Evolutionary conservation across 2,888 invertebrate genomes (phyloP).

Genomic region (Ormyrus rosae): DNA sequence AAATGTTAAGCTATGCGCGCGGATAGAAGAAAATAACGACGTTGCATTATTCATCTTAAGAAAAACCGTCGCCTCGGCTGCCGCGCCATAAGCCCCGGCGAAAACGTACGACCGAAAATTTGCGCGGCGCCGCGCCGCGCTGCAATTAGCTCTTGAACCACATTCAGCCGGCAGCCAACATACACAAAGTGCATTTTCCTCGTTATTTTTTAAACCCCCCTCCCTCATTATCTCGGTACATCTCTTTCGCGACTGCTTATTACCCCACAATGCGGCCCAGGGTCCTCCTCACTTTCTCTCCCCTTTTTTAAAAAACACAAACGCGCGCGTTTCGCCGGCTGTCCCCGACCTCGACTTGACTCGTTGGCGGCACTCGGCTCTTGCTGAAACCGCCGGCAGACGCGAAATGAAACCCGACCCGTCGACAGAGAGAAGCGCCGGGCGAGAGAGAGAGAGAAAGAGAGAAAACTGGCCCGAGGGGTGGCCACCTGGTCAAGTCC

Average conservation of each 20-base stretch:
- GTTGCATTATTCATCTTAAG: too few species aligned
- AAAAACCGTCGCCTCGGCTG: too few species aligned
- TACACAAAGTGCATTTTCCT: neutral
- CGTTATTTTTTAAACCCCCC: slow-evolving; percentile 18
- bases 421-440: neutral
- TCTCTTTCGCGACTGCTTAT: slow-evolving; percentile 8
- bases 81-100: neutral
- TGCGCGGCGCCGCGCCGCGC: neutral
- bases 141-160: neutral
- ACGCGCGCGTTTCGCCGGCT: neutral
- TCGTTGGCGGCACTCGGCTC: neutral
- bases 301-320: neutral
- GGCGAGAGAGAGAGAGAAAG: slow-evolving; percentile 30
- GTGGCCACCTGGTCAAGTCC: slow-evolving; percentile 54
- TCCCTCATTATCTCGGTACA: slow-evolving; percentile 20
- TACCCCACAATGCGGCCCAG: too few species aligned
- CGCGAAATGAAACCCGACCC: slow-evolving; percentile 52
- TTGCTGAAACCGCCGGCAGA: slow-evolving; percentile 33
- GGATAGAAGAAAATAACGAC: too few species aligned
- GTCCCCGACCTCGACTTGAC: slow-evolving; percentile 10
- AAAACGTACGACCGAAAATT: neutral
- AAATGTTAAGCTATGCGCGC: too few species aligned
- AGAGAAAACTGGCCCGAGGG: slow-evolving; percentile 31
- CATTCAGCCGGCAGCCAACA: neutral
- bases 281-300: slow-evolving; percentile 39